Base-by-base conservation (phyloP, 2,888 invertebrate species). In the Cryptosula pallasiana region DNA sequence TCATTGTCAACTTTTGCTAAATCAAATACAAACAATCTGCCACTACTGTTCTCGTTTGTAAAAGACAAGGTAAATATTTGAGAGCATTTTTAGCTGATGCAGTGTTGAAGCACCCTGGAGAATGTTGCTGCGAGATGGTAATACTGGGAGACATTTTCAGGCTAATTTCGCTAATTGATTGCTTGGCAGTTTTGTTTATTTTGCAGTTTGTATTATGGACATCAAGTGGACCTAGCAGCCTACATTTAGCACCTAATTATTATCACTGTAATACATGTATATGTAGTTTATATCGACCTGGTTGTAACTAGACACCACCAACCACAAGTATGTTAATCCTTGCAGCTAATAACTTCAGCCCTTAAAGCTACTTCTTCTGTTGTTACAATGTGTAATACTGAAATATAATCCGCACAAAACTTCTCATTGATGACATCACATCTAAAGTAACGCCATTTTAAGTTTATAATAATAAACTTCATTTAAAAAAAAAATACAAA, bases 101-200 rank as follows among this genome's bases (percentile, higher is more conserved):
- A n/a, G n/a, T n/a, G n/a, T n/a, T n/a, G n/a, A n/a, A n/a, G n/a
- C n/a, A n/a, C n/a, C n/a, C n/a, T n/a, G n/a, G n/a, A n/a, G n/a
- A n/a, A n/a, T n/a, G n/a, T n/a, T n/a, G n/a, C n/a, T n/a, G n/a
- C n/a, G n/a, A n/a, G n/a, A n/a, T n/a, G n/a, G n/a, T n/a, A n/a
- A n/a, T n/a, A n/a, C n/a, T n/a, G n/a, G n/a, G n/a, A n/a, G n/a
- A n/a, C n/a, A n/a, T n/a, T n/a, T n/a, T n/a, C 25, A 5, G 2
- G 63, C 32, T 63, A 63, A 34, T 63, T 63, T 63, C 63, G 13
- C 63, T 63, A 63, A 63, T 63, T 63, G 63, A 63, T 63, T 63
- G 63, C 25, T 63, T 63, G 63, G n/a, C 29, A 63, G 29, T 27
- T 34, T 13, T 63, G 63, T 63, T 63, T 63, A 63, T 63, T 63